Evolutionary conservation across 2,888 invertebrate genomes (phyloP).

Genomic region (Dolichopus griseipennis): DNA sequence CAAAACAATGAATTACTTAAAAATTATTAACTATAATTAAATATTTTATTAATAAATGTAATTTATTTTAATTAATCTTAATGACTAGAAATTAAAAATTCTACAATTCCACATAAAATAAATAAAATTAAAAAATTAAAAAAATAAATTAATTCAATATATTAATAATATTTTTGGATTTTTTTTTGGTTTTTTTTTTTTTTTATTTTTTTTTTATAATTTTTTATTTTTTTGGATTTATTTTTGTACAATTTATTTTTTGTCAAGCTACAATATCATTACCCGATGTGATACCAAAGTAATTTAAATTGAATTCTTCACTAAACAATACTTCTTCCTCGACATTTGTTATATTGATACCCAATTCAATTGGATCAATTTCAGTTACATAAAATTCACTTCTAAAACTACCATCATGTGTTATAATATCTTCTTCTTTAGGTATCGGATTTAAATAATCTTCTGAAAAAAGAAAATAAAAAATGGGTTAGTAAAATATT

Average conservation of each 20-base stretch:
- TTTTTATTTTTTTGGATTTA: neutral
- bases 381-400: constrained; percentile 39
- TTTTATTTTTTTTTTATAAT: neutral
- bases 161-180: neutral
- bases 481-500: neutral
- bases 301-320: constrained; percentile 44
- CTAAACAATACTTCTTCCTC: constrained; percentile 42
- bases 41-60: neutral
- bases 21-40: too few relatives aligned
- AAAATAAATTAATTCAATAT: neutral
- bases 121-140: neutral
- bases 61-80: neutral
- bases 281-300: constrained; percentile 39
- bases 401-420: constrained; percentile 59
- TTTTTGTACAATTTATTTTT: constrained; percentile 14
- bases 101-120: neutral
- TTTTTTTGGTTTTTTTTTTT: neutral
- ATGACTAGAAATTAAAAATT: neutral
- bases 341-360: constrained; percentile 38
- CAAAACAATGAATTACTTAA: too few relatives aligned
- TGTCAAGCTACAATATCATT: constrained; percentile 44
- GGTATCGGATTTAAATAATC: constrained; percentile 62
- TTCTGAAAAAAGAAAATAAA: constrained; percentile 32
- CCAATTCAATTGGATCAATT: constrained; percentile 43
- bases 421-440: constrained; percentile 64